Base-by-base conservation (phyloP, 2,888 invertebrate species). In the Elegia similella region DNA sequence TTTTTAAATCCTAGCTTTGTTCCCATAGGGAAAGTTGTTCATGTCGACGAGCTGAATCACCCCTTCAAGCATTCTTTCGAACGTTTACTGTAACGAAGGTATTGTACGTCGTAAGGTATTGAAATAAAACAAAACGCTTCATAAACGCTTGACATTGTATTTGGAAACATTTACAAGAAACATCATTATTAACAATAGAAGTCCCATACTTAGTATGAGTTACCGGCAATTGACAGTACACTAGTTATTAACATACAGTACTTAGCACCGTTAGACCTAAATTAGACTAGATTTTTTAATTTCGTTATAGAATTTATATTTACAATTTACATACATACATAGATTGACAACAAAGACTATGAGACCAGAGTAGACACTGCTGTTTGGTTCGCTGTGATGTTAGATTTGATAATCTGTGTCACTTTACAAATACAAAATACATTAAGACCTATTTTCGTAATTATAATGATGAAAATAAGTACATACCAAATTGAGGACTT, bases 191-290 rank as follows among this genome's bases (percentile, higher is more conserved):
- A 90, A 89, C 88, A 89, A 81, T 80, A 79, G 68, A 68, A 73
- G 66, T 75, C 78, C 73, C 84, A 82, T 82, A 88, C 89, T 87
- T 80, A 74, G 88, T 86, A 86, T 79, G 81, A 73, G 78, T 65
- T 62, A 62, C 65, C 78, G 73, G 78, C 83, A 82, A 86, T 84
- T 86, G 84, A 86, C 84, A 60, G 67, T 76, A 78, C 67, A 72
- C 83, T 82, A 80, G 38, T 70, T 73, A 70, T 69, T 75, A 74
- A 82, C 81, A 70, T 89, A 89, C 88, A 89, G 74, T 82, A 78
- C 90, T 90, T 89, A 91, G 90, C 90, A 91, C 90, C 90, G 81
- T 87, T 88, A 90, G 80, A 82, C 76, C 88, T 90, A 90, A 87
- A 75, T 89, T 86, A 90, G 90, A 91, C 90, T 91, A 91, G 90